Evolutionary conservation across 2,113 vertebrate species (phyloP), one percentile per base, ranked within the genome.

Genomic region (Daboia siamensis): DNA sequence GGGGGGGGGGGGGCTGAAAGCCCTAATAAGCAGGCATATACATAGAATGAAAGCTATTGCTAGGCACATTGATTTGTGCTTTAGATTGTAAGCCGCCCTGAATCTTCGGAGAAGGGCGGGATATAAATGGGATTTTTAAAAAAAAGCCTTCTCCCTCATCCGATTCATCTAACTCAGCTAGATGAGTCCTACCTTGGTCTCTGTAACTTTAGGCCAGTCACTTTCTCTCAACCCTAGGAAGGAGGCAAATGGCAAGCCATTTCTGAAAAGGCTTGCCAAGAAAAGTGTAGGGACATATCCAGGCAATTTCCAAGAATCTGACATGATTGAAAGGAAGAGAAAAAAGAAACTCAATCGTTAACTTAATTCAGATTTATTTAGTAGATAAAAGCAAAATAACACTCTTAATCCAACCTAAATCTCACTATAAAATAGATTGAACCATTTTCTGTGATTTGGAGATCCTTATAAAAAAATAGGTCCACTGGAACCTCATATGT

Each of bases 331-430:
- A 64, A 64, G 61, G 61, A 64, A 64, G 61, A 64, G 26, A 64
- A n/a, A 64, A 64, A 64, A n/a, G 61, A 64, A 64, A 64, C 26
- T n/a, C 61, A 33, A 39, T 2, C 1, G 1, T 74, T 74, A 74
- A 74, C n/a, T 69, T 69, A 89, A 92, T 5, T 91, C 9, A 74
- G 24, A 93, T 0, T 51, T 85, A 59, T 33, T 51, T 85, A 69
- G 69, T n/a, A 29, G 52, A 56, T 86, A 52, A 92, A 87, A 87
- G 94, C 56, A 94, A 91, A 93, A 4, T 26, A 94, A 93, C 8
- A 90, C 91, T 48, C 0, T 0, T 93, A 91, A 29, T 94, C 88
- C 93, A 93, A 93, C 86, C 91, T 90, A 94, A 93, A 74, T 51
- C 90, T 94, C 57, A 6, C 0, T 24, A 46, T 12, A 85, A 88